A percentile compares a stretch with the other conserved stretches of the same genome.
phyloP scores from a whole-genome alignment of 2,888 invertebrate species.

The Anthophora plumipes region DNA sequence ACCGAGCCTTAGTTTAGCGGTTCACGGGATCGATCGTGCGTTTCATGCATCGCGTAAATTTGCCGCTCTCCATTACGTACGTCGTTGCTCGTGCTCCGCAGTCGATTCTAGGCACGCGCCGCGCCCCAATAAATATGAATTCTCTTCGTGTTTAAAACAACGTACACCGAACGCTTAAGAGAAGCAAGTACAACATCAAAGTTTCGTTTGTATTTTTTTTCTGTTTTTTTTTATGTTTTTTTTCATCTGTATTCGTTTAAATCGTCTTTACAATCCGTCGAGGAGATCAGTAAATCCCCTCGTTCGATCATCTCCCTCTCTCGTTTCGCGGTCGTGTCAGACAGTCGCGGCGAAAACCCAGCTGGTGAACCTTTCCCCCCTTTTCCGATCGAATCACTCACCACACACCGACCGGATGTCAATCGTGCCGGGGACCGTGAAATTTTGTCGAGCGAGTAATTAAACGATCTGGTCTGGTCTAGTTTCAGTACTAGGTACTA shows the following conservation, averaged over 20 bases:
- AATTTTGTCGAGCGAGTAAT: conserved; percentile 37
- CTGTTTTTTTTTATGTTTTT: neutral
- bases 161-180: conserved; percentile 58
- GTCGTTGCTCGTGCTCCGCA: conserved; percentile 21
- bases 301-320: conserved; percentile 9
- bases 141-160: conserved; percentile 53
- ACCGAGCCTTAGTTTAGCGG: neutral
- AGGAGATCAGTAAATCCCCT: too few relatives aligned
- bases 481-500: too few relatives aligned
- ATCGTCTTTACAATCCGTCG: neutral
- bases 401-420: conserved; percentile 13
- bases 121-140: conserved; percentile 29
- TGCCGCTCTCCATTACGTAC: conserved; percentile 2
- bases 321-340: conserved; percentile 22
- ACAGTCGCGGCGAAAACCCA: too few relatives aligned
- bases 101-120: conserved; percentile 12
- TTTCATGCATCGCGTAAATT: neutral
- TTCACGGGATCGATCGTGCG: conserved; percentile 18
- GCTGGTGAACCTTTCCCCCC: neutral
- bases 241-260: neutral
- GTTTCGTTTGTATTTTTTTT: conserved; percentile 7
- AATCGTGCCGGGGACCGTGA: conserved; percentile 37
- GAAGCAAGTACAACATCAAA: conserved; percentile 63
- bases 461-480: conserved; percentile 38
- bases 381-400: conserved; percentile 1